Conservation (phyloP, 2,113 vertebrate species). For the Crotalus helleri region DNA sequence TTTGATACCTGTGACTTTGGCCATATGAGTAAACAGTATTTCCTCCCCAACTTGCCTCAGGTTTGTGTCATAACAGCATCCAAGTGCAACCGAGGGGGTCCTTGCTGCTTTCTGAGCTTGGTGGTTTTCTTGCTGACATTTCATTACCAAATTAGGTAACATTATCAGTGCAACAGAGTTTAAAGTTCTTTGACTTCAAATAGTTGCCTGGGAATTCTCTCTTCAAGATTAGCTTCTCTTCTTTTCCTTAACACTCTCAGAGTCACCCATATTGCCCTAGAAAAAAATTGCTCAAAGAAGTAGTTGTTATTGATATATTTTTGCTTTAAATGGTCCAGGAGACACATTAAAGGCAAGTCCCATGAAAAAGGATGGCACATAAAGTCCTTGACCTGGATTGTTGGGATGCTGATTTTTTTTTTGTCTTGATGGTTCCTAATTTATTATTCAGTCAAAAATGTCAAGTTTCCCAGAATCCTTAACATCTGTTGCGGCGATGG, state of each 20-base stretch:
- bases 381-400: not conserved
- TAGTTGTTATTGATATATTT: not conserved
- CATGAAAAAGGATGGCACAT: not conserved
- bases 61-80: not conserved
- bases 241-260: not conserved
- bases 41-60: not conserved
- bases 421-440: not conserved
- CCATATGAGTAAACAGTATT: not conserved
- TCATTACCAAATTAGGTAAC: not conserved
- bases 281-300: not conserved
- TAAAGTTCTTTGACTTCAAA: not conserved
- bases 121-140: not conserved
- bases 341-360: not conserved
- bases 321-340: not conserved
- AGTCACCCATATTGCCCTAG: not conserved
- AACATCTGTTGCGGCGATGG: not conserved
- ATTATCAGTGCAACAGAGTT: not conserved
- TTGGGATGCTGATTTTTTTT: too few species aligned
- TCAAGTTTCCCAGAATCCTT: slow-evolving; percentile 18
- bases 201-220: not conserved
- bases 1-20: not conserved
- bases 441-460: not conserved
- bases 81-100: not conserved
- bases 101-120: not conserved
- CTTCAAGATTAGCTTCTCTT: not conserved